Evolutionary conservation across 2,888 invertebrate species (phyloP).

Genomic region (Macropis europaea): DNA sequence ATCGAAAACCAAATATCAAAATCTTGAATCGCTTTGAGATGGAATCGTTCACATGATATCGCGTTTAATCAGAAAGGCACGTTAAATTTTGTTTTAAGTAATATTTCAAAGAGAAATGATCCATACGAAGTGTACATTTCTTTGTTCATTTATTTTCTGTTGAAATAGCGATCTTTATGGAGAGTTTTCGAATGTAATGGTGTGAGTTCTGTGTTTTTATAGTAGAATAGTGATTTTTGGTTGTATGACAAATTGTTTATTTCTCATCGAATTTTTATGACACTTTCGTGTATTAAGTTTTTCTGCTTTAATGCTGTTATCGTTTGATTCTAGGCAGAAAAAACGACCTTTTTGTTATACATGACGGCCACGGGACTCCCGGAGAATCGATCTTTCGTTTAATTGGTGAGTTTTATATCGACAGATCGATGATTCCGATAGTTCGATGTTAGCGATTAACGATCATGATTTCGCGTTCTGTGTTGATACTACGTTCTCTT

Average conservation of each 20-base stretch:
- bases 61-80: background rate
- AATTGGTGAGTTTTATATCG: slow-evolving; percentile 69
- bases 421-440: background rate
- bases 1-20: background rate
- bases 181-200: too few relatives aligned
- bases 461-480: background rate
- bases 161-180: too few relatives aligned
- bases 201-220: background rate
- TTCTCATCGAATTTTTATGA: background rate
- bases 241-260: background rate
- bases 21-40: background rate
- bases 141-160: background rate
- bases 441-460: background rate
- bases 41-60: background rate
- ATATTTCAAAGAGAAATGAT: background rate
- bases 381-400: slow-evolving; percentile 65
- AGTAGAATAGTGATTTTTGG: background rate
- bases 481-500: background rate
- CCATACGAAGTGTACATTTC: background rate
- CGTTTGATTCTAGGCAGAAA: slow-evolving; percentile 30
- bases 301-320: background rate
- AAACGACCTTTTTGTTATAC: slow-evolving; percentile 52
- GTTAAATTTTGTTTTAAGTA: background rate
- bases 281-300: background rate
- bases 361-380: slow-evolving; percentile 66